Evolutionary conservation across 1,140 invertebrate genomes (phyloP).

Genomic region (Bombus impatiens): DNA sequence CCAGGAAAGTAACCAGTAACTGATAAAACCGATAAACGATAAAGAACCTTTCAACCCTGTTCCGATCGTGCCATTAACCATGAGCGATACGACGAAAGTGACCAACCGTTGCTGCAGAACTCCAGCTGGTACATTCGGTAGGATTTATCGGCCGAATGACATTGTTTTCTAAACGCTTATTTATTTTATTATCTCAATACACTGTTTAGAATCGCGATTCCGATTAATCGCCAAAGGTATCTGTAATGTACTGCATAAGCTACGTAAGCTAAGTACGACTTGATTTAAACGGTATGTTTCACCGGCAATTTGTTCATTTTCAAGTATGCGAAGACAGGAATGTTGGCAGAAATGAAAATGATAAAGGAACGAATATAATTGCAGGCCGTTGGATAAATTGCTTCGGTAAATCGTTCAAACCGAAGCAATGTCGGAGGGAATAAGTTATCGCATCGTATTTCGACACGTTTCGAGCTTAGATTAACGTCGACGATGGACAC

Average conservation of each 20-base stretch:
- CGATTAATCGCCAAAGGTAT: not conserved
- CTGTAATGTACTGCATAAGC: not conserved
- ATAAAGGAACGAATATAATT: not conserved
- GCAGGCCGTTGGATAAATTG: slow-evolving; percentile 11
- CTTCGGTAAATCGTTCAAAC: slow-evolving; percentile 6
- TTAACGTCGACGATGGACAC: not conserved
- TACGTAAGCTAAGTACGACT: not conserved
- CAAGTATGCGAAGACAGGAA: not conserved
- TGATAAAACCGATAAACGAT: slow-evolving; percentile 56
- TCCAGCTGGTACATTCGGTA: no score
- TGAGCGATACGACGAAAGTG: not conserved
- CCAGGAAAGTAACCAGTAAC: slow-evolving; percentile 31
- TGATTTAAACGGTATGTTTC: not conserved
- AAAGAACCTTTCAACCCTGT: slow-evolving; percentile 39
- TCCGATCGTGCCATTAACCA: slow-evolving; percentile 17
- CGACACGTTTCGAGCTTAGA: not conserved
- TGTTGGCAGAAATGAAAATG: not conserved
- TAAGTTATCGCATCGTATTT: slow-evolving; percentile 19
- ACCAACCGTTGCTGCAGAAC: not conserved
- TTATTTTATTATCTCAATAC: not conserved
- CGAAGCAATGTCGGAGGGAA: not conserved
- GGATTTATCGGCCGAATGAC: slow-evolving; percentile 9
- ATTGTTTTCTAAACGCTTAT: not conserved
- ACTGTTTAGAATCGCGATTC: not conserved
- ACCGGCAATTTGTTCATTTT: not conserved